phyloP scores from a whole-genome alignment of 2,888 invertebrate species.

The Kryphioiulus occultus region DNA sequence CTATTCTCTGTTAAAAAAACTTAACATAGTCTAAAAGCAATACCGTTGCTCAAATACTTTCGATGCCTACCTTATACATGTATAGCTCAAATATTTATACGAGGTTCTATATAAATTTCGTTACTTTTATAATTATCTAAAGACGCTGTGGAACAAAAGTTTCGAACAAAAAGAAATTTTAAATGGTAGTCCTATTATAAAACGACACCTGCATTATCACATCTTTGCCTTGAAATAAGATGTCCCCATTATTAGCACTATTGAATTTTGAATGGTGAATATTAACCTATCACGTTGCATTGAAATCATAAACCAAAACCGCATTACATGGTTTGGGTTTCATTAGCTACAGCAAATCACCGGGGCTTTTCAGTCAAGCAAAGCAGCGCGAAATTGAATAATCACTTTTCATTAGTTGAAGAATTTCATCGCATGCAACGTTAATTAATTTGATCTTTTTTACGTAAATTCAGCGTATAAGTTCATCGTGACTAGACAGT shows the following conservation, averaged over 20 bases:
- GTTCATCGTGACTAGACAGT: slow-evolving; percentile 13
- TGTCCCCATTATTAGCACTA: background rate
- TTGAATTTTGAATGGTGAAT: background rate
- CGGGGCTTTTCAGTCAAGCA: background rate
- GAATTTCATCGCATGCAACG: background rate
- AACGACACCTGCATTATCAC: background rate
- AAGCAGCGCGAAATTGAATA: background rate
- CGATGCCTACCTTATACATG: background rate
- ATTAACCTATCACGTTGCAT: background rate
- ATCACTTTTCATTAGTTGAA: background rate
- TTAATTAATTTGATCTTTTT: slow-evolving; percentile 25
- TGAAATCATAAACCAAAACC: background rate
- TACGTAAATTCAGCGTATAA: background rate
- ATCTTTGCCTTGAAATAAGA: background rate
- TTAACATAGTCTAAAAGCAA: too few relatives aligned
- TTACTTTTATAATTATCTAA: background rate
- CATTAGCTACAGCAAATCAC: background rate
- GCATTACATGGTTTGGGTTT: background rate
- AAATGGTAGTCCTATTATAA: background rate
- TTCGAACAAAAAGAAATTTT: background rate
- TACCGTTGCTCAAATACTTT: background rate
- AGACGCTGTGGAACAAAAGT: background rate
- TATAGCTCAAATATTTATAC: too few relatives aligned
- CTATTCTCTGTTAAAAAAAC: too few relatives aligned
- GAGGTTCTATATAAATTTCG: background rate